Evolutionary conservation across 2,797 vertebrate species (phyloP).

Genomic region (Gymnothorax reevesii): DNA sequence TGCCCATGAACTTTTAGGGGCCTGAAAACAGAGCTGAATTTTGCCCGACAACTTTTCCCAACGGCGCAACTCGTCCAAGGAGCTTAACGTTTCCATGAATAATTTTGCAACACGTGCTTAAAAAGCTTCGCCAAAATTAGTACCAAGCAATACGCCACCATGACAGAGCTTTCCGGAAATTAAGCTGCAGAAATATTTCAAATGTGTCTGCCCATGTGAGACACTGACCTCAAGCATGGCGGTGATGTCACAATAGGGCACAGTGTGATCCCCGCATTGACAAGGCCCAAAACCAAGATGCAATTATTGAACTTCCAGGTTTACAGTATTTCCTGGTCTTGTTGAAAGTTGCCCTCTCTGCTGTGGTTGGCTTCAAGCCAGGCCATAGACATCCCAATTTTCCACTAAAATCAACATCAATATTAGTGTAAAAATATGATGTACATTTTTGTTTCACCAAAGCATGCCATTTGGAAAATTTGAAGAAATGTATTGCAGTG

Average conservation of each 20-base stretch:
- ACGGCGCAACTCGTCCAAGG: neutral
- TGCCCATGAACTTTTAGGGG: no score
- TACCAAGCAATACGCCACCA: neutral
- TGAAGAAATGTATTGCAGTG: no score
- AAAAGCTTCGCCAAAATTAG: neutral
- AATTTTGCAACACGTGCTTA: constrained; percentile 1
- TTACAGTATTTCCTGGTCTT: no score
- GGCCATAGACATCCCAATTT: no score
- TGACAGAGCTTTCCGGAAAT: neutral
- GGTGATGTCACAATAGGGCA: neutral
- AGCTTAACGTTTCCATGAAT: neutral
- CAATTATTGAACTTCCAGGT: no score
- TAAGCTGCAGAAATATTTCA: neutral
- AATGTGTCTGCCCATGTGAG: neutral
- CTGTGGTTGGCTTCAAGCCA: no score
- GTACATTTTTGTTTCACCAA: no score
- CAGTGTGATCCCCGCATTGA: constrained; percentile 1
- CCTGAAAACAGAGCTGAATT: no score
- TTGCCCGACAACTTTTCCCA: neutral
- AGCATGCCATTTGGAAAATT: no score
- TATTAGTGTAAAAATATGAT: no score
- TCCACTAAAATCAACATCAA: no score
- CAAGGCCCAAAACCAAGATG: neutral
- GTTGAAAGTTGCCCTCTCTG: no score
- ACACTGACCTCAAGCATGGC: neutral